Base-by-base conservation (phyloP, 1,140 invertebrate species). In the Dufourea novaeangliae region DNA sequence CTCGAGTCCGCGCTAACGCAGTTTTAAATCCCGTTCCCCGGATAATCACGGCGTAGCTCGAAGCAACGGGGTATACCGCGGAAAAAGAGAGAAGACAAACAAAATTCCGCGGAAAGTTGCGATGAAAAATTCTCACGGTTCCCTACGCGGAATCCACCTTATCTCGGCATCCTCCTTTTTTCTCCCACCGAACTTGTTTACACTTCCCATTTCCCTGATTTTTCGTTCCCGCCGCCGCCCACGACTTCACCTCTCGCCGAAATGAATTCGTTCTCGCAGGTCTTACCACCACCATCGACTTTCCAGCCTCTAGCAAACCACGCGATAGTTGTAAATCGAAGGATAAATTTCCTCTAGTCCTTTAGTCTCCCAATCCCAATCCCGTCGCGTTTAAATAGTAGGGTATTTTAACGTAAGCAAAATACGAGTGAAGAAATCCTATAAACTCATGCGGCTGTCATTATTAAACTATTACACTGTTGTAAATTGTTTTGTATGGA, bases 21-120 rank as follows among this genome's bases (percentile, higher is more conserved):
- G 67, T 77, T 83, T 83, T 83, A 83, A 83, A 83, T 83, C 81
- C 81, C 81, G 81, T 78, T 83, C 70, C 68, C 37, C 63, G 80
- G 64, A 71, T 82, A 83, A 83, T 82, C 81, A 82, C 56, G 64
- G 25, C 29, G 57, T 37, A 68, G 69, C 64, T 37, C 29, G 34
- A 50, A 29, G 66, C 67, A 71, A 77, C 46, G 62, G 52, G 44
- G 63, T 32, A 44, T 39, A 10, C 57, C 32, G 41, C 39, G 77
- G 77, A 79, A 67, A 79, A 67, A 56, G 27, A 78, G 67, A 72
- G 72, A 78, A 72, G 67, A 32, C 75, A 62, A 71, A 63, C 57
- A 62, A 72, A 78, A 71, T 56, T 71, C 32, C 37, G 14, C 8
- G 56, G 46, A 22, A 54, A 68, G 41, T 59, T 76, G 39, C 66